Conservation (phyloP, 2,888 invertebrate genomes). For the Oscheius myriophilus region DNA sequence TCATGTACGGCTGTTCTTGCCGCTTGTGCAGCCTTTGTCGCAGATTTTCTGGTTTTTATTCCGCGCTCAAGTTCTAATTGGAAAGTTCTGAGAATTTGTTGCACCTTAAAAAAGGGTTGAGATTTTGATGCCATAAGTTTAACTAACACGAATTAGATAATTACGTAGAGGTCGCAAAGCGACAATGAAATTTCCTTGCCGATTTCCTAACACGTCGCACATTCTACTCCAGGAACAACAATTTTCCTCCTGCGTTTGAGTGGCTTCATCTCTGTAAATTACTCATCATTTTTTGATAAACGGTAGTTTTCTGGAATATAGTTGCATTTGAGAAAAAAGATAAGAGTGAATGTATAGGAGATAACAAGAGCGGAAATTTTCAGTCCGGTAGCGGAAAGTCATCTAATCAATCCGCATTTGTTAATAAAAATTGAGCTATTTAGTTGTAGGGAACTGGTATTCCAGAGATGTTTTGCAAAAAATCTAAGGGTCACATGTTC, state of each 20-base stretch:
- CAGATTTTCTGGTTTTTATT: slow-evolving; percentile 19
- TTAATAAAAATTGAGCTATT: too few species aligned
- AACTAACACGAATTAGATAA: slow-evolving; percentile 38
- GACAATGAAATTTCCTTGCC: slow-evolving; percentile 50
- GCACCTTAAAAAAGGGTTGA: slow-evolving; percentile 19
- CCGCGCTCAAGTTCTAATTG: slow-evolving; percentile 47
- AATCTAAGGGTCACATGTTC: too few species aligned
- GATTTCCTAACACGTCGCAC: slow-evolving; percentile 55
- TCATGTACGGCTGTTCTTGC: slow-evolving; percentile 12
- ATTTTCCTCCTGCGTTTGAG: not conserved
- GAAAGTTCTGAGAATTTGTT: slow-evolving; percentile 43
- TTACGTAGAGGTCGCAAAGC: slow-evolving; percentile 46
- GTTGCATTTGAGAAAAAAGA: too few species aligned
- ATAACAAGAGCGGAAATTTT: too few species aligned
- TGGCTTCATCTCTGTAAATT: slow-evolving; percentile 8
- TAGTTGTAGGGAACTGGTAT: too few species aligned
- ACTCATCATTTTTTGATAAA: not conserved
- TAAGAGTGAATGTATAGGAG: too few species aligned
- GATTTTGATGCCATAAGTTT: not conserved
- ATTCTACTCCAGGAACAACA: slow-evolving; percentile 34
- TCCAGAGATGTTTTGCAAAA: too few species aligned
- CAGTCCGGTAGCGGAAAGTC: too few species aligned
- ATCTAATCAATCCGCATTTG: too few species aligned
- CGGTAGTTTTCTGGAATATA: too few species aligned
- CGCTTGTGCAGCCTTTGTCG: slow-evolving; percentile 2